Base-by-base conservation (phyloP, 2,113 vertebrate species). In the Mirounga angustirostris region DNA sequence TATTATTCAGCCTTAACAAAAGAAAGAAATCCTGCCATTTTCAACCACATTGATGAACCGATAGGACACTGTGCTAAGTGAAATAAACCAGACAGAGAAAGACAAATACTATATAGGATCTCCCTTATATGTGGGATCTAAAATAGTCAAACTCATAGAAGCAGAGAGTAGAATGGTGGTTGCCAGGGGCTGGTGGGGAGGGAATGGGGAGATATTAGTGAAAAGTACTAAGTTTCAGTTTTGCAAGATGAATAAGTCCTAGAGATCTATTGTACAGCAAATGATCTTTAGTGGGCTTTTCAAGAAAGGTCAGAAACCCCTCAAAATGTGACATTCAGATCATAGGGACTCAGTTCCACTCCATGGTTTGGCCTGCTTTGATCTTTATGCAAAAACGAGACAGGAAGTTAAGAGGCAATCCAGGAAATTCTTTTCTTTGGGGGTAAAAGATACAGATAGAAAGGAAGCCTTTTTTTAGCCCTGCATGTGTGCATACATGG, bases 241-340 rank as follows among this genome's bases (percentile, higher is more conserved):
- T 71, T 81, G 11, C 52, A 82, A 58, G 63, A 46, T 71, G 36
- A 82, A 19, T n/a, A 58, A 40, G 24, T 78, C 26, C 28, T 76
- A 86, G 58, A 86, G 71, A 56, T 78, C 50, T 80, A 69, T 0
- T 69, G 30, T 46, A 59, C 0, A 89, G 40, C 2, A 81, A 59
- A 26, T 71, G 28, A 16, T 82, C 36, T 54, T 90, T 30, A 91
- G 58, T 33, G 30, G 7, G 22, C 7, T 87, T 87, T 95, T 63
- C 33, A 67, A 71, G 50, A 82, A 93, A 56, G 52, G 18, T 83
- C 15, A 86, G 86, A 78, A 36, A 90, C 28, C 46, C 2, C 52
- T 93, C 80, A 76, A 86, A 81, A 52, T 93, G 30, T 89, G 69
- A 61, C 46, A 90, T 43, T 89, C 10, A 81, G 76, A 82, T 93